Evolutionary conservation across 2,113 vertebrate genomes (phyloP).

Genomic region (Cheilinus undulatus): DNA sequence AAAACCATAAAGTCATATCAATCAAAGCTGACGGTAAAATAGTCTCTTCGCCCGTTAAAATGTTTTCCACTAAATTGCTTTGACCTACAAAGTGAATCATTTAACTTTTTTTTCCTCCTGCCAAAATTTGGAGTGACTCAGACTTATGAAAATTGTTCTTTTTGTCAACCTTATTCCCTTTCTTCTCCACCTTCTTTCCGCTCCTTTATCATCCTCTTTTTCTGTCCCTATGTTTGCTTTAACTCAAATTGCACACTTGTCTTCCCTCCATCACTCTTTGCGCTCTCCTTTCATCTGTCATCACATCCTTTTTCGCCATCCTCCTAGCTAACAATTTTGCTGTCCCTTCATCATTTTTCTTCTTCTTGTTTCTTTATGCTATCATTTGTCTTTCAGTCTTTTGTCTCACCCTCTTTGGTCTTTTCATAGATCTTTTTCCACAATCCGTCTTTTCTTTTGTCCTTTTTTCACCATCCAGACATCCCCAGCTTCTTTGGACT

Average conservation of each 20-base stretch:
- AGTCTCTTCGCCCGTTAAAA: slow-evolving; percentile 38
- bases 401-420: neutral
- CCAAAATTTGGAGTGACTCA: slow-evolving; percentile 35
- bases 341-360: slow-evolving; percentile 6
- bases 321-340: neutral
- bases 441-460: neutral
- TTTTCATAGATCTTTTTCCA: neutral
- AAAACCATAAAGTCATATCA: slow-evolving; percentile 49
- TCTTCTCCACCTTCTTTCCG: neutral
- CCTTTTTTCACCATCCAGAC: neutral
- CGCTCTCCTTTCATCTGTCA: slow-evolving; percentile 1
- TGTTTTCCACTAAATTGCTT: slow-evolving; percentile 56
- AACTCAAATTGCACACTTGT: neutral
- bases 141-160: slow-evolving; percentile 16
- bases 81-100: slow-evolving; percentile 54
- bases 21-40: slow-evolving; percentile 43
- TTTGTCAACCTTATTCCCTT: slow-evolving; percentile 10
- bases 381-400: neutral
- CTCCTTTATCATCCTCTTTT: neutral
- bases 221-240: neutral
- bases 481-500: neutral
- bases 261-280: neutral
- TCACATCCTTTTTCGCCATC: neutral
- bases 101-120: slow-evolving; percentile 1
- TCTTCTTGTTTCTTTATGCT: neutral